Base-by-base conservation (phyloP, 2,888 invertebrate genomes). In the Sinotaia quadrata region DNA sequence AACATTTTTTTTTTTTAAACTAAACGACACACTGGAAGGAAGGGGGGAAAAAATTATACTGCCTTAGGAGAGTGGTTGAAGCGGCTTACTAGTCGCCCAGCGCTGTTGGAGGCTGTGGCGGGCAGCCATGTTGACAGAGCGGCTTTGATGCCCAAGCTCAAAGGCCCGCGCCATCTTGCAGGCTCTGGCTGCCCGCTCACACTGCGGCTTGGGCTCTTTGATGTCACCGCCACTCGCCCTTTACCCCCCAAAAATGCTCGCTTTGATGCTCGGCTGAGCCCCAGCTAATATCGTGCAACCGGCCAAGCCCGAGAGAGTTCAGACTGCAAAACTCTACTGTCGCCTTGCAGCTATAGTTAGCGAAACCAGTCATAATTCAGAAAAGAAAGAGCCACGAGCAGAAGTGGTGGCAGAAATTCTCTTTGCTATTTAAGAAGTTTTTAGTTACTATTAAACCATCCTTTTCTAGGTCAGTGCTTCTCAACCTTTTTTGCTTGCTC, bases 81-180 rank as follows among this genome's bases (percentile, higher is more conserved):
- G n/a, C n/a, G n/a, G n/a, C n/a, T n/a, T n/a, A n/a, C n/a, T n/a
- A 47, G 47, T 18, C 62, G 27, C 52, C 21, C 51, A 34, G 52
- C 56, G 29, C 44, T 31, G 21, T 24, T 65, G 56, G 65, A 44
- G 65, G 44, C 65, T 21, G 56, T 56, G 65, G 54, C 24, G 56
- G 18, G 44, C 56, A 15, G 65, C 65, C 65, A 56, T 65, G 56
- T 65, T 65, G 65, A 65, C 65, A 65, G 56, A 65, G 44, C 56
- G 56, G 41, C 65, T 65, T 65, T 65, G 65, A 65, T 36, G 65
- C 56, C 65, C 15, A 27, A 18, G 18, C 21, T 65, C 56, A 56
- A 65, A 65, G 44, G 62, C 56, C 12, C 34, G n/a, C 56, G 56
- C 65, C 65, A 65, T 65, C 44, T 65, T 65, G 65, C 58, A 58